Conservation (phyloP, 2,113 vertebrate genomes). For the Panthera uncia region DNA sequence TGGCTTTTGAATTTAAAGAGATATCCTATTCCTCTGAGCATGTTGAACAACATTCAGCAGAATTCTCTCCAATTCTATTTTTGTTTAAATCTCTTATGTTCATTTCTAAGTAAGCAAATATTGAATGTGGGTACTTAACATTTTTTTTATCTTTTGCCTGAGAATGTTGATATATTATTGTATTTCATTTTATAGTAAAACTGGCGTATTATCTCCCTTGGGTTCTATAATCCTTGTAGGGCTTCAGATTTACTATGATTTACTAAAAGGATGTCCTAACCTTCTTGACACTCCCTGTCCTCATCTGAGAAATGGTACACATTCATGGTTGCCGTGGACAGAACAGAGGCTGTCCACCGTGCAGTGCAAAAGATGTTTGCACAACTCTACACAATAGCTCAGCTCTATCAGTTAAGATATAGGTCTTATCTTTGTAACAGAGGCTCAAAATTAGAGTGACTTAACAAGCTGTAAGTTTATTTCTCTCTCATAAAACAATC, state of each 20-base stretch:
- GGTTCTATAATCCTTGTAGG: background rate
- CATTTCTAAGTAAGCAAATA: background rate
- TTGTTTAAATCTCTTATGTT: background rate
- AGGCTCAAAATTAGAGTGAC: background rate
- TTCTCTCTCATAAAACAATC: background rate
- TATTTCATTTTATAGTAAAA: background rate
- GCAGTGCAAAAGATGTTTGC: background rate
- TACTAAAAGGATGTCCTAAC: background rate
- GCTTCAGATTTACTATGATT: background rate
- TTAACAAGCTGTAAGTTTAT: background rate
- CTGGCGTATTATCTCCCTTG: background rate
- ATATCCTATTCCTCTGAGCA: background rate
- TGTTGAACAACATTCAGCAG: background rate
- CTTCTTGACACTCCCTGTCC: background rate
- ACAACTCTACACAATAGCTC: background rate
- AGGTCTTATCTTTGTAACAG: background rate
- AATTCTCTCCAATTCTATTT: background rate
- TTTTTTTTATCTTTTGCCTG: constrained; percentile 14
- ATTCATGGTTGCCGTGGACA: background rate
- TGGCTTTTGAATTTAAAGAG: background rate
- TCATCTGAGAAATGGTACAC: background rate
- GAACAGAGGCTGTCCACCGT: background rate
- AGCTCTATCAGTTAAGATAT: background rate
- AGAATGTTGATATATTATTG: background rate
- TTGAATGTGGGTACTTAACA: background rate